Percentiles rank a stretch among this genome's conserved stretches.
These are phyloP conservation scores for Gandaritis pyraliata DNA, from an alignment of 2,888 invertebrate species.

Conservation along the genomic window DNA sequence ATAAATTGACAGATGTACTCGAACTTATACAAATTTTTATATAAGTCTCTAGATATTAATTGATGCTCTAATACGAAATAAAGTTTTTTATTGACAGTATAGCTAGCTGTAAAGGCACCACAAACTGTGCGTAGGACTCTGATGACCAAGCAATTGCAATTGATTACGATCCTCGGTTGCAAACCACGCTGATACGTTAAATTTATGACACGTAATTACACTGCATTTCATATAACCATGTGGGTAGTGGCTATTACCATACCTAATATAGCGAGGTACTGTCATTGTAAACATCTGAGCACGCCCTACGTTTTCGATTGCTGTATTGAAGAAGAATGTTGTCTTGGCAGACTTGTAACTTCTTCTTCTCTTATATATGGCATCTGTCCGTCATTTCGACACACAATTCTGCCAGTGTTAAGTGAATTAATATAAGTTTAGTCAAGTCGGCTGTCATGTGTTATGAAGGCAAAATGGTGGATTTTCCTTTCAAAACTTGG, in stretches of 20 bases:
- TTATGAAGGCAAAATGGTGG: no score
- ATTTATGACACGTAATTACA: conserved; percentile 71
- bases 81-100: no score
- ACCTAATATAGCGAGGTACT: conserved; percentile 49
- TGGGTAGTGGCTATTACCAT: conserved; percentile 45
- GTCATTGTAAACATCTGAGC: conserved; percentile 40
- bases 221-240: conserved; percentile 51
- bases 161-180: conserved; percentile 45
- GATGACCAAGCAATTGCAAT: conserved; percentile 50
- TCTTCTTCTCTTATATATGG: no score
- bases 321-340: conserved; percentile 24
- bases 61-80: no score
- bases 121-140: not conserved
- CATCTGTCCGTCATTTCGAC: no score
- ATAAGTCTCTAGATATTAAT: not conserved
- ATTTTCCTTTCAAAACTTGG: no score
- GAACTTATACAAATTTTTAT: no score
- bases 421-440: no score
- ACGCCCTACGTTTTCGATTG: conserved; percentile 26
- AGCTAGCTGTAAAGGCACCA: not conserved
- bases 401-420: no score
- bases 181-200: conserved; percentile 54
- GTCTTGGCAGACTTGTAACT: conserved; percentile 15
- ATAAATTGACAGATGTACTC: no score
- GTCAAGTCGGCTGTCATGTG: no score